A percentile compares a stretch with the other conserved stretches of the same genome.
These are phyloP conservation scores for Nixonia krombeini DNA, from an alignment of 1,140 invertebrate species.

Conservation along the genomic window DNA sequence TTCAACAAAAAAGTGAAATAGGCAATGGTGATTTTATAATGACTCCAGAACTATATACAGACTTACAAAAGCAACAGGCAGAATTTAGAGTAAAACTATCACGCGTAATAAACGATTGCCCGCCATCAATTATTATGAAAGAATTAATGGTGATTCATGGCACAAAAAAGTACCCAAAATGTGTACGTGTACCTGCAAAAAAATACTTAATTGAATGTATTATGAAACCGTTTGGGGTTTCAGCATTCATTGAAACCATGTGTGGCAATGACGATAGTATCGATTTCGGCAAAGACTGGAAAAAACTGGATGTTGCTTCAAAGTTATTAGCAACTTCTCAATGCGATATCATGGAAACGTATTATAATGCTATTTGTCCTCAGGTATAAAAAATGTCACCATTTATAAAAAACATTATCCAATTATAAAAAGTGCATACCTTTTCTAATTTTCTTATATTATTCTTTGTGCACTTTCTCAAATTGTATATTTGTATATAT, in stretches of 20 bases:
- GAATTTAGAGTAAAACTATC: slow-evolving; percentile 73
- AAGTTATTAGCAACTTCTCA: slow-evolving; percentile 76
- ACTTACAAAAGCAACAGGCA: slow-evolving; percentile 71
- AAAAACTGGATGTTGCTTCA: slow-evolving; percentile 77
- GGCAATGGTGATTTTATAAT: slow-evolving; percentile 48
- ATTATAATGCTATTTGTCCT: slow-evolving; percentile 68
- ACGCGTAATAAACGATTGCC: slow-evolving; percentile 73
- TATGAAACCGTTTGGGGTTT: slow-evolving; percentile 74
- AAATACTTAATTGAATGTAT: slow-evolving; percentile 75
- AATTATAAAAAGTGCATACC: no score
- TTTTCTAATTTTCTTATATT: no score
- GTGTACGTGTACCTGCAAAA: slow-evolving; percentile 76
- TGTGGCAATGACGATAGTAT: slow-evolving; percentile 74
- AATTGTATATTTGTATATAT: no score
- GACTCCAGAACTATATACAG: slow-evolving; percentile 69
- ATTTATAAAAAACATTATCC: no score
- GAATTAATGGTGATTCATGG: slow-evolving; percentile 80
- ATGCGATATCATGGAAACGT: slow-evolving; percentile 68
- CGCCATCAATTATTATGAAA: slow-evolving; percentile 76
- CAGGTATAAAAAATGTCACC: no score
- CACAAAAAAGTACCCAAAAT: slow-evolving; percentile 73
- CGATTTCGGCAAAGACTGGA: slow-evolving; percentile 75
- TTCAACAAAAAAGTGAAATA: neutral
- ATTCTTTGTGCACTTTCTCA: no score
- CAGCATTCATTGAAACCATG: slow-evolving; percentile 75